phyloP scores from a whole-genome alignment of 2,888 invertebrate species.

The Morpho deidamia region DNA sequence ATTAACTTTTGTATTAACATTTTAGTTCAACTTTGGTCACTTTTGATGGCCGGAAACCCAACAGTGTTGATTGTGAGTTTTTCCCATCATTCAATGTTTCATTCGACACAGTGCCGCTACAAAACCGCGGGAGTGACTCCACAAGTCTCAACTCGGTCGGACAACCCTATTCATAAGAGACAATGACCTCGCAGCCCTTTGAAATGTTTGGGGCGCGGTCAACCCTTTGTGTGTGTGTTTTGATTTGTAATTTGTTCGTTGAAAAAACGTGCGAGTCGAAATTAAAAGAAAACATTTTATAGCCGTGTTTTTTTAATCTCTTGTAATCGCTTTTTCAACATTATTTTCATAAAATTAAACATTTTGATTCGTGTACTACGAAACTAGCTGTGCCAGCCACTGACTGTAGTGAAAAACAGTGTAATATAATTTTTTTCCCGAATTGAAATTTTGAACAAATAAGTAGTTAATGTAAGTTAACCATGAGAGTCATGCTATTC shows the following conservation, averaged over 20 bases:
- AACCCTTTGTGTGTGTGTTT: constrained; percentile 34
- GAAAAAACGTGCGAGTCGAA: constrained; percentile 1
- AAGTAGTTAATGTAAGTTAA: no score
- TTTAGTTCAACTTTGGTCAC: no score
- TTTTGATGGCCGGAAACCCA: no score
- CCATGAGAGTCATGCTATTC: no score
- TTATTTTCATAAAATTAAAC: neutral
- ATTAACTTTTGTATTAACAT: no score
- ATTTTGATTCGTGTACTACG: neutral
- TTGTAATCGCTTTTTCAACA: neutral
- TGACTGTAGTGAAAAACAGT: no score
- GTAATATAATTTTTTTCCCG: no score
- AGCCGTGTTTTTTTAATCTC: neutral
- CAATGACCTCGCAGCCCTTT: constrained; percentile 27
- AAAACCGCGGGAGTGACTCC: neutral
- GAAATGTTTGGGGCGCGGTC: constrained; percentile 26
- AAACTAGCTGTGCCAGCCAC: neutral
- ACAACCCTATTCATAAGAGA: constrained; percentile 20
- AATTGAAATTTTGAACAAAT: no score
- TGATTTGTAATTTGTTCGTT: constrained; percentile 29
- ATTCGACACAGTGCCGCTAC: neutral
- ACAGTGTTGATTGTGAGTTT: no score
- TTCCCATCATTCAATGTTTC: neutral
- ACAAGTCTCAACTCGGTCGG: neutral
- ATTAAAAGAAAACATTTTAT: constrained; percentile 3